Percentiles rank a stretch among this genome's conserved stretches.
Evolutionary conservation across 2,113 vertebrate species (phyloP).

Genomic region (Poeciliopsis prolifica): DNA sequence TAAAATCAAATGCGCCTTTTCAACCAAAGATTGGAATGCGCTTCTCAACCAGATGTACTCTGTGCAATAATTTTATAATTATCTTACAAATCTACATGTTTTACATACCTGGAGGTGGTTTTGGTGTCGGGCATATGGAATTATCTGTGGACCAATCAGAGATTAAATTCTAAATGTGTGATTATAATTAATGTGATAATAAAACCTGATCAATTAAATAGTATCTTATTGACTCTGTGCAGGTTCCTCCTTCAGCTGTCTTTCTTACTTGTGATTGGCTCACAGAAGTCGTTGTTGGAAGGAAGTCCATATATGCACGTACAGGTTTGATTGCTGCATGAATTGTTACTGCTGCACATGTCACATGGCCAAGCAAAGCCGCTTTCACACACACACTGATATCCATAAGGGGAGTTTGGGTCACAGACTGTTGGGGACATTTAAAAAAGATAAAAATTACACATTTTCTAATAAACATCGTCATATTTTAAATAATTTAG

Average conservation of each 20-base stretch:
- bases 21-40: too few species aligned
- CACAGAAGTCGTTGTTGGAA: conserved; percentile 32
- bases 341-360: conserved; percentile 8
- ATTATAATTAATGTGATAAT: too few species aligned
- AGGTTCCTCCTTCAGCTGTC: too few species aligned
- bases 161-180: too few species aligned
- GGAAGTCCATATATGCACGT: conserved; percentile 54
- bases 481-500: too few species aligned
- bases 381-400: conserved; percentile 29
- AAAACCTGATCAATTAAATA: too few species aligned
- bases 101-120: background rate
- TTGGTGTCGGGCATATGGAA: background rate
- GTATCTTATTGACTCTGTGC: too few species aligned
- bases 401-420: background rate
- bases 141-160: conserved; percentile 9
- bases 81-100: background rate
- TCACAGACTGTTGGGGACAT: background rate
- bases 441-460: too few species aligned
- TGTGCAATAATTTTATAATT: too few species aligned
- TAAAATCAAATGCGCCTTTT: too few species aligned
- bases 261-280: conserved; percentile 50
- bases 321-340: conserved; percentile 48
- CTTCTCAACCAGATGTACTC: too few species aligned
- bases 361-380: conserved; percentile 33
- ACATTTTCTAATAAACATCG: too few species aligned